Conservation (phyloP, 2,113 vertebrate species). For the Perccottus glenii region DNA sequence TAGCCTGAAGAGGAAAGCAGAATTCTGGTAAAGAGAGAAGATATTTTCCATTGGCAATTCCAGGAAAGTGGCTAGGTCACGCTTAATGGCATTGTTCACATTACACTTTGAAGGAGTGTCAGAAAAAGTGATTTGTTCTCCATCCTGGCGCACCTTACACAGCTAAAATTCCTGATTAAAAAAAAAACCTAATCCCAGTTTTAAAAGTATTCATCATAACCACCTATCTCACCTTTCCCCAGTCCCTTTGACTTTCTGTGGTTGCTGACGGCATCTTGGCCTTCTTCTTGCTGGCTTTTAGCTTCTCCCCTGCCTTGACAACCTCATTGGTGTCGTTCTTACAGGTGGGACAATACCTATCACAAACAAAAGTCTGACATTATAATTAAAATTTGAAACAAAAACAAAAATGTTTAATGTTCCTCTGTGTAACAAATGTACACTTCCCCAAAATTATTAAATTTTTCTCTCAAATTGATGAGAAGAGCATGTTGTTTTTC, state of each 20-base stretch:
- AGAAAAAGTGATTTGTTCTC: slow-evolving; percentile 20
- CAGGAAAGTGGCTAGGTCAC: slow-evolving; percentile 70
- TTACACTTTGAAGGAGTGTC: slow-evolving; percentile 49
- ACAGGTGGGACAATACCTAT: slow-evolving; percentile 98
- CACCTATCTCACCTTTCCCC: slow-evolving; percentile 91
- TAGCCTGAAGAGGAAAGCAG: slow-evolving; percentile 56
- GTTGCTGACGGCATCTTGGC: slow-evolving; percentile 98
- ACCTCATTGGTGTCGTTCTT: slow-evolving; percentile 99
- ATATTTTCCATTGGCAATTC: slow-evolving; percentile 69
- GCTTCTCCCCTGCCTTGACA: slow-evolving; percentile 95
- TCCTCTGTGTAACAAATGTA: too few relatives aligned
- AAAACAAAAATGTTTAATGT: neutral
- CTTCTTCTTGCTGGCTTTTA: slow-evolving; percentile 99
- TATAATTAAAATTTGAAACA: neutral
- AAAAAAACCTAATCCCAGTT: neutral
- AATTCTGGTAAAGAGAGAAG: slow-evolving; percentile 64
- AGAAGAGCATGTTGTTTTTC: slow-evolving; percentile 12
- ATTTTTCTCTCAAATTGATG: slow-evolving; percentile 8
- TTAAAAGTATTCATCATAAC: neutral
- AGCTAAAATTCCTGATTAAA: too few relatives aligned
- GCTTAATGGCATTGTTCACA: slow-evolving; percentile 67
- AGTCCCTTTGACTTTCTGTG: slow-evolving; percentile 97
- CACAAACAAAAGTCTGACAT: slow-evolving; percentile 14
- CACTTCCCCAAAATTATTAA: slow-evolving; percentile 5
- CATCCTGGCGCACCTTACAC: too few relatives aligned